Percentiles rank a stretch among this genome's conserved stretches.
Conservation (phyloP, 2,888 invertebrate species). For the Eurytoma californica region DNA sequence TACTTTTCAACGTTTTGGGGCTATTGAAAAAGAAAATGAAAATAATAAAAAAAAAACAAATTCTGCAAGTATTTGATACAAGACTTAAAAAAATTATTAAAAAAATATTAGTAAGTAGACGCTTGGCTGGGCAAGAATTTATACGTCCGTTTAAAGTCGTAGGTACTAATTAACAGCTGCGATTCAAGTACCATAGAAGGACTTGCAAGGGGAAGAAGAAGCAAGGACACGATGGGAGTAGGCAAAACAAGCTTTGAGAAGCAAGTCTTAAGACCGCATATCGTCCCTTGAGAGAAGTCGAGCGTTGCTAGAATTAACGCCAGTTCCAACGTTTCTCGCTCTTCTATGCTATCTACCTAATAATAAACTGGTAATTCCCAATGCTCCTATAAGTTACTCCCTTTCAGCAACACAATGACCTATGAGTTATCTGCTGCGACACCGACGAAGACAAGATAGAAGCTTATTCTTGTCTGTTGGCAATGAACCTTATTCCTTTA, state of each 20-base stretch:
- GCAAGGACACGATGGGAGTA: slow-evolving; percentile 61
- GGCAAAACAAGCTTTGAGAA: slow-evolving; percentile 59
- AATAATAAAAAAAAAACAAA: background rate
- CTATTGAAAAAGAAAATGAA: background rate
- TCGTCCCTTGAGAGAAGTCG: slow-evolving; percentile 67
- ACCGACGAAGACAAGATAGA: background rate
- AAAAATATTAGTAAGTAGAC: background rate
- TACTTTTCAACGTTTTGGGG: background rate
- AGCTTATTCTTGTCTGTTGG: background rate
- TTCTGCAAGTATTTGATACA: background rate
- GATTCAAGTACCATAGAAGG: slow-evolving; percentile 60
- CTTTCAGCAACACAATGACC: slow-evolving; percentile 73
- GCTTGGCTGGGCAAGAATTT: slow-evolving; percentile 50
- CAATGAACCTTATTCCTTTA: background rate
- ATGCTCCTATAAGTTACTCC: slow-evolving; percentile 75
- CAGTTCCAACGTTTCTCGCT: slow-evolving; percentile 69
- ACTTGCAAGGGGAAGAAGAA: slow-evolving; percentile 18
- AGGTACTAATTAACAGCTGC: slow-evolving; percentile 70
- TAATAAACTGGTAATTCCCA: slow-evolving; percentile 75
- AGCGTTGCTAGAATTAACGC: slow-evolving; percentile 73
- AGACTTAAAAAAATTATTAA: background rate
- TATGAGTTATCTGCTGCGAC: slow-evolving; percentile 61
- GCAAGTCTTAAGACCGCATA: slow-evolving; percentile 71
- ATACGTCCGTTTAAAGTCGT: slow-evolving; percentile 67
- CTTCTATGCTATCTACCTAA: slow-evolving; percentile 73